These are phyloP conservation scores for Drosophila suboccidentalis DNA, from an alignment of 2,888 invertebrate species.

Conservation along the genomic window DNA sequence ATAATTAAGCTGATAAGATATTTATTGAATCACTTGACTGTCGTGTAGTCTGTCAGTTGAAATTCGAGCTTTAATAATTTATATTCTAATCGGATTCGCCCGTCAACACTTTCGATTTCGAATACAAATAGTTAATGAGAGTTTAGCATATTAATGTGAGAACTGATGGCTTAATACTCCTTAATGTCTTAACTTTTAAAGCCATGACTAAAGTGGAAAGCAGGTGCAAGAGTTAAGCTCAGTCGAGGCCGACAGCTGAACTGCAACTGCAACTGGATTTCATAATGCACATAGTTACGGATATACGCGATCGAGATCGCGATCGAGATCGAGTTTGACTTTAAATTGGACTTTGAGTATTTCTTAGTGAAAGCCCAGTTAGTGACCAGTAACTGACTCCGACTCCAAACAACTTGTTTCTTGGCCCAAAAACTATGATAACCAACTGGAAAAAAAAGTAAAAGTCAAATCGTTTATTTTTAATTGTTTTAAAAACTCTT, in stretches of 20 bases:
- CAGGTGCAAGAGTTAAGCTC: slow-evolving; percentile 24
- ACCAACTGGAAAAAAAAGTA: slow-evolving; percentile 17
- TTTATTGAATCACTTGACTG: slow-evolving; percentile 10
- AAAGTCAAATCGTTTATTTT: slow-evolving; percentile 12
- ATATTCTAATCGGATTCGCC: background rate
- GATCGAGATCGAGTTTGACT: slow-evolving; percentile 7
- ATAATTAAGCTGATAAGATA: slow-evolving; percentile 5
- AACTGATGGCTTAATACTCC: slow-evolving; percentile 10
- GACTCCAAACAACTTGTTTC: slow-evolving; percentile 49
- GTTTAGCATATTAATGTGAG: slow-evolving; percentile 6
- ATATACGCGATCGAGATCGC: slow-evolving; percentile 26
- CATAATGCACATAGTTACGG: slow-evolving; percentile 44
- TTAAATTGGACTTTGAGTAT: slow-evolving; percentile 6
- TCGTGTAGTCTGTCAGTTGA: background rate
- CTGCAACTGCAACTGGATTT: slow-evolving; percentile 44
- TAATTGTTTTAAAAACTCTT: slow-evolving; percentile 11
- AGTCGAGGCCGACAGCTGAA: slow-evolving; percentile 12
- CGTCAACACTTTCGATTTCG: background rate
- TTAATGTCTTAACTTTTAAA: background rate
- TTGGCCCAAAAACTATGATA: slow-evolving; percentile 18
- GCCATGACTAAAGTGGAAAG: slow-evolving; percentile 13
- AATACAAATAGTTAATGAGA: background rate
- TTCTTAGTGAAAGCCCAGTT: slow-evolving; percentile 63
- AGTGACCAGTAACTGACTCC: background rate
- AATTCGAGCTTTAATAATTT: background rate